A percentile compares a stretch with the other conserved stretches of the same genome.
These are phyloP conservation scores for Butastur rufipennis DNA, from an alignment of 2,113 vertebrate species.

Conservation along the genomic window DNA sequence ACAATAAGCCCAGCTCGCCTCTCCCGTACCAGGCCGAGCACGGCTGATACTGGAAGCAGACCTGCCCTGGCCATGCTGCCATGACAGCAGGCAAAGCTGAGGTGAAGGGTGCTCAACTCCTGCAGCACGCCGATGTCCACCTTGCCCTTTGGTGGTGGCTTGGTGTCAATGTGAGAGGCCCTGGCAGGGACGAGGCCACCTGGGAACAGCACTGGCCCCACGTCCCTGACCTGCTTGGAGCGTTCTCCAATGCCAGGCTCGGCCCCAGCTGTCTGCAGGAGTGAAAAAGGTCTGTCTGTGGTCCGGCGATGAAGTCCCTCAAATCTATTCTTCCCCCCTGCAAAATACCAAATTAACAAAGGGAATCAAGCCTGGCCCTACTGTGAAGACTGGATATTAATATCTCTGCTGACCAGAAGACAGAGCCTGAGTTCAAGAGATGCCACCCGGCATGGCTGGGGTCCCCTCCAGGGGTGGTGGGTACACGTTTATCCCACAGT, in stretches of 20 bases:
- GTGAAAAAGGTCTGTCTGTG: neutral
- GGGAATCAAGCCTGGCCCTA: neutral
- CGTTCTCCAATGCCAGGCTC: rapidly evolving
- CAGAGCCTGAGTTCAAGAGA: neutral
- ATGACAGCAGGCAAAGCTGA: neutral
- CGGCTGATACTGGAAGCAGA: neutral
- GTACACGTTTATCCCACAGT: no score
- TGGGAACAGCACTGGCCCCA: rapidly evolving
- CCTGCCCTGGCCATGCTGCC: rapidly evolving
- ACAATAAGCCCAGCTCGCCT: neutral
- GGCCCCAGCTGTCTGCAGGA: rapidly evolving
- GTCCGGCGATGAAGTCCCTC: neutral
- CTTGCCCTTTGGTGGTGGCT: neutral
- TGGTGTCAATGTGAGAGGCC: neutral
- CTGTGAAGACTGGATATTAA: neutral
- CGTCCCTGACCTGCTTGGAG: neutral
- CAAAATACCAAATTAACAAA: neutral
- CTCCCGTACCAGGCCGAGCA: rapidly evolving
- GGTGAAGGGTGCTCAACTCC: neutral
- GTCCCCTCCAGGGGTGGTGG: rapidly evolving
- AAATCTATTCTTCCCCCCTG: rapidly evolving
- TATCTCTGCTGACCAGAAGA: neutral
- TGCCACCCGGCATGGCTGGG: neutral
- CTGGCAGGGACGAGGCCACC: neutral
- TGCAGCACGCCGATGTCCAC: neutral